Conservation (phyloP, 92 coral and sea anemone genomes). For the Hydrozoanthus gracilis region DNA sequence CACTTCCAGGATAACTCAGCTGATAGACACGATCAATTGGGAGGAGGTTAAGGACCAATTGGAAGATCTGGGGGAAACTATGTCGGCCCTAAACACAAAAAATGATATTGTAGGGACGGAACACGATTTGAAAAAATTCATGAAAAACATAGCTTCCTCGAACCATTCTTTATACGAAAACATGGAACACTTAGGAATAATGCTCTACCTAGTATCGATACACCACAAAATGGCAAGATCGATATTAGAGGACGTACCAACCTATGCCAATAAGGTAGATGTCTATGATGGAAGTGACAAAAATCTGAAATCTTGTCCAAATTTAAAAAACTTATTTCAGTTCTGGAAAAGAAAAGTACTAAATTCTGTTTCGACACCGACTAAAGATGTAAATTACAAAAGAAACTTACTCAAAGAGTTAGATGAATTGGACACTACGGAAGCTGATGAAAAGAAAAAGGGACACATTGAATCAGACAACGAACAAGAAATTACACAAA, state of each 20-base stretch:
- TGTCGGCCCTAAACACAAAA: background rate
- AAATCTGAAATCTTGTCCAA: background rate
- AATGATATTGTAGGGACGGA: background rate
- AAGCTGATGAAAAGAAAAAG: no score
- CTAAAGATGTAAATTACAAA: no score
- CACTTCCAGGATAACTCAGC: background rate
- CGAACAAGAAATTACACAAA: no score
- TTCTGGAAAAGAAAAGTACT: no score
- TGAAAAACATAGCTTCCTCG: background rate
- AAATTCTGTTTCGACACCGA: no score
- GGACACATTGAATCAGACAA: no score
- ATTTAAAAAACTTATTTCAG: background rate
- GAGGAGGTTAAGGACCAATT: background rate
- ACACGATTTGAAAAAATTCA: background rate
- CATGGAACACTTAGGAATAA: background rate
- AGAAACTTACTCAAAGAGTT: no score
- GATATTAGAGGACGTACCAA: background rate
- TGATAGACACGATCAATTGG: background rate
- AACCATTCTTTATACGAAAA: background rate
- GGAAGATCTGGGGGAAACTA: background rate
- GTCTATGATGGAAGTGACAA: background rate
- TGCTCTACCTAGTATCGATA: background rate
- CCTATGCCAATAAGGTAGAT: background rate
- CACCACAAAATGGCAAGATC: background rate
- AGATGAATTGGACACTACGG: no score